Evolutionary conservation across 2,797 vertebrate species (phyloP).

Genomic region (Anguilla marmorata): DNA sequence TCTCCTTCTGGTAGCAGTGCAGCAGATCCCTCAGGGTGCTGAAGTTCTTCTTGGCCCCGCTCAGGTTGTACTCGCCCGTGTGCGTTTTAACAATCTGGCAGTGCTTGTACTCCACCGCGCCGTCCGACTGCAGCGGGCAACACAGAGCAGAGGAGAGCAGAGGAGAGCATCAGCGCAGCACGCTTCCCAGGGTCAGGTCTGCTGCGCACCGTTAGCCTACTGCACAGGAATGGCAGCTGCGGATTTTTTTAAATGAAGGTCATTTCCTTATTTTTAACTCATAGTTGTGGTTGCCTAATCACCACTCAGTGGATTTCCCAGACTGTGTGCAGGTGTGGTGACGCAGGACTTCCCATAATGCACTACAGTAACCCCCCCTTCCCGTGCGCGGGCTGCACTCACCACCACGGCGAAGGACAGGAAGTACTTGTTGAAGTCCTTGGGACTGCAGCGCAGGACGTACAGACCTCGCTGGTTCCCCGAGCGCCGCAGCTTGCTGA

Average conservation of each 20-base stretch:
- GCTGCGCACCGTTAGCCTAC: neutral
- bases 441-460: constrained; percentile 91
- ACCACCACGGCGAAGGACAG: constrained; percentile 94
- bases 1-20: constrained; percentile 96
- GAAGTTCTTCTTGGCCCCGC: constrained; percentile 88
- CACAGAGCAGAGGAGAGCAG: neutral
- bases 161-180: neutral
- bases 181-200: neutral
- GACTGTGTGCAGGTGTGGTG: neutral
- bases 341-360: neutral
- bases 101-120: constrained; percentile 85
- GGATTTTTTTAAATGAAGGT: neutral
- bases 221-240: neutral
- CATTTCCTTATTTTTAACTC: neutral
- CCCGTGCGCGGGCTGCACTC: constrained; percentile 58
- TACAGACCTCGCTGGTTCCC: constrained; percentile 88
- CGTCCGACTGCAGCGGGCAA: constrained; percentile 65
- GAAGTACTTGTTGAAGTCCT: constrained; percentile 92
- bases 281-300: neutral
- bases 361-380: neutral
- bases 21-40: constrained; percentile 85
- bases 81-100: constrained; percentile 88
- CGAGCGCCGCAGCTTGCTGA: constrained; percentile 82
- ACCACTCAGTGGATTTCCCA: neutral
- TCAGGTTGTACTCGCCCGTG: constrained; percentile 84